Percentiles rank a stretch among this genome's conserved stretches.
Evolutionary conservation across 2,113 vertebrate genomes (phyloP).

Genomic region (Elephantulus edwardii): DNA sequence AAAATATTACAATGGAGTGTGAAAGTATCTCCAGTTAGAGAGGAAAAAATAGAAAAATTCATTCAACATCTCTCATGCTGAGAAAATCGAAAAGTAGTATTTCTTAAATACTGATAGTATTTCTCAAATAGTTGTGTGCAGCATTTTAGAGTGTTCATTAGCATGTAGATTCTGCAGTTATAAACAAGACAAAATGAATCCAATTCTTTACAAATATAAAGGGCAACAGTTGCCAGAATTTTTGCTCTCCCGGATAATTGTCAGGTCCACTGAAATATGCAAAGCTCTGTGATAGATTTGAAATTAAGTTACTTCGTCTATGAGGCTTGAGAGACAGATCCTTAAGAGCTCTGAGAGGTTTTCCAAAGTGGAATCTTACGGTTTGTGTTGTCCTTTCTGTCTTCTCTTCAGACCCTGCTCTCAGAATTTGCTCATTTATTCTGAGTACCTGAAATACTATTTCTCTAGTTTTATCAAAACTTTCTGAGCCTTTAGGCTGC

Average conservation of each 20-base stretch:
- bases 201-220: background rate
- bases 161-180: background rate
- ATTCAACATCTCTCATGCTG: too few species aligned
- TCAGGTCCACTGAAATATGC: background rate
- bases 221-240: background rate
- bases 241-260: background rate
- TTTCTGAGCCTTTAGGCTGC: background rate
- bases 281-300: background rate
- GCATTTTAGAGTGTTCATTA: background rate
- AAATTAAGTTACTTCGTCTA: background rate
- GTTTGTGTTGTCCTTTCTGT: rapidly evolving
- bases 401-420: background rate
- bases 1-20: too few species aligned
- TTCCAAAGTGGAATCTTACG: rapidly evolving
- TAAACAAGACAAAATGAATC: background rate
- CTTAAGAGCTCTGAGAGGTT: background rate
- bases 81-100: too few species aligned
- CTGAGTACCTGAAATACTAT: background rate
- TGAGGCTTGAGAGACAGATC: background rate
- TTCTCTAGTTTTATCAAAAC: background rate
- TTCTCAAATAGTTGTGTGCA: background rate
- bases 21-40: too few species aligned
- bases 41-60: too few species aligned
- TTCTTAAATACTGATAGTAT: background rate
- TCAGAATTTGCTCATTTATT: background rate